Evolutionary conservation across 2,888 invertebrate species (phyloP), one percentile per base, ranked within the genome.

Genomic region (Cetonia aurata): DNA sequence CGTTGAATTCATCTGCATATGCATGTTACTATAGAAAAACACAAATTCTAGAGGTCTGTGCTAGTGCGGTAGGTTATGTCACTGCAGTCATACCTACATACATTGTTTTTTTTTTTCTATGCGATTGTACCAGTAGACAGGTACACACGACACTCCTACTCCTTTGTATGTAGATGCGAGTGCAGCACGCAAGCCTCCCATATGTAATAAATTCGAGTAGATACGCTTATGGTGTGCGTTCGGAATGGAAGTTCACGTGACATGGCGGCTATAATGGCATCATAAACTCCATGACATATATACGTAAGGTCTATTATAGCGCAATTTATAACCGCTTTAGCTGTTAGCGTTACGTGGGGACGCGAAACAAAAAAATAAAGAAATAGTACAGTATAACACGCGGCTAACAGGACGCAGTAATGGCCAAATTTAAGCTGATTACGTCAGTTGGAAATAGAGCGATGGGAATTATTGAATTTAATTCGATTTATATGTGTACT

Each of bases 81-180:
- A 62, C 57, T 62, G 62, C 62, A 50, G 48, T 48, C 62, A 48
- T 48, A 62, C 48, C 19, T 48, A 25, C 25, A 25, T 25, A 25
- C 25, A 25, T 25, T 3, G 25, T 3, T 25, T 25, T 1, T 25
- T 25, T 3, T 25, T 25, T 48, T 62, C 33, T 57, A 15, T 6
- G 17, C 10, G 12, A 59, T 17, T 1, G 4, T 25, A 25, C 31
- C 59, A 19, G 42, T 9, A 15, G 37, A 48, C 15, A 10, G 44
- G 56, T 15, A 15, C 15, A 37, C 15, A 33, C 9, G 13, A 15
- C 62, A 50, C 62, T 33, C 62, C 62, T 48, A 48, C 48, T 62
- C 62, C 33, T 48, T 62, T 48, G 62, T 62, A 62, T 48, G 62
- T 62, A 62, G 48, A 62, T 62, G 48, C 48, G 48, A 62, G 13